phyloP scores from a whole-genome alignment of 2,888 invertebrate species.

The Drosophila percnosoma region DNA sequence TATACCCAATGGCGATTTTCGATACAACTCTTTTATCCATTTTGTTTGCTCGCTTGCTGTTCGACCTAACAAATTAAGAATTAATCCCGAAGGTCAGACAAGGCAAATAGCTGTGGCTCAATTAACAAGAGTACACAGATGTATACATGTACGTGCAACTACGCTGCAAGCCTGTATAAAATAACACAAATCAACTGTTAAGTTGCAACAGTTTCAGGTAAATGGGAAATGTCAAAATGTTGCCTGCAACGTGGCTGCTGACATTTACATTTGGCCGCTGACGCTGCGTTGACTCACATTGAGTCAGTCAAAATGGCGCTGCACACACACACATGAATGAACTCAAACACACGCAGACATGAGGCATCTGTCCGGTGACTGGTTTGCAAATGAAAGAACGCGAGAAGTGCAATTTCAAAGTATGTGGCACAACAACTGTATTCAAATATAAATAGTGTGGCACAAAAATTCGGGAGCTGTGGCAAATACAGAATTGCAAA shows the following conservation, averaged over 20 bases:
- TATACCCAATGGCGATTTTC: background rate
- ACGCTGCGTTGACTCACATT: constrained; percentile 41
- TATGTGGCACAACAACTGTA: constrained; percentile 27
- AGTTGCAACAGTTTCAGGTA: constrained; percentile 30
- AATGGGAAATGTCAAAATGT: constrained; percentile 25
- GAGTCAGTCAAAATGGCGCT: constrained; percentile 54
- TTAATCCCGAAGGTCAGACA: background rate
- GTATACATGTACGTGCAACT: background rate
- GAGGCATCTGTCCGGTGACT: constrained; percentile 24
- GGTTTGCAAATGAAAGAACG: constrained; percentile 32
- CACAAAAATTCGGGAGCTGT: constrained; percentile 6
- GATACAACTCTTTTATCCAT: background rate
- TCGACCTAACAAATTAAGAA: background rate
- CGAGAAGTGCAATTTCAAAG: constrained; percentile 33
- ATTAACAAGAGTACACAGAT: constrained; percentile 26
- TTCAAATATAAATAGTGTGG: constrained; percentile 45
- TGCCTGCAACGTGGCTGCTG: constrained; percentile 22
- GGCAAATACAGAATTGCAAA: constrained; percentile 29
- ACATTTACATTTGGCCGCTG: constrained; percentile 24
- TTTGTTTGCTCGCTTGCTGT: background rate
- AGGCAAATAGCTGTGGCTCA: constrained; percentile 13
- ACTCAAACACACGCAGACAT: constrained; percentile 9
- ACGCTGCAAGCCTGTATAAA: background rate
- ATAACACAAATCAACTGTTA: constrained; percentile 2
- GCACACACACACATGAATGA: constrained; percentile 13